Percentiles rank a stretch among this genome's conserved stretches.
phyloP scores from a whole-genome alignment of 2,113 vertebrate genomes.

The Lagopus muta region DNA sequence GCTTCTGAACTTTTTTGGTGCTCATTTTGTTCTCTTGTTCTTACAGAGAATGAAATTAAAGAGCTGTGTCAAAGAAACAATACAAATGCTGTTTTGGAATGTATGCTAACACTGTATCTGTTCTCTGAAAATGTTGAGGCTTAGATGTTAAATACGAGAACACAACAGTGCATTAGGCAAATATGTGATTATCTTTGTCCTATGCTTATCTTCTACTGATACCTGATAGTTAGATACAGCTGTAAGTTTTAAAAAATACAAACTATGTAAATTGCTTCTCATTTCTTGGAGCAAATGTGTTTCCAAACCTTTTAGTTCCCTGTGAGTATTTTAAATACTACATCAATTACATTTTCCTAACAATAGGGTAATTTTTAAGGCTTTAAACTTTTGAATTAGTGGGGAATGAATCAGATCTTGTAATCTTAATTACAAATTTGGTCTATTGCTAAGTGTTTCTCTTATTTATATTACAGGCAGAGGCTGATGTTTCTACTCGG shows the following conservation, averaged over 20 bases:
- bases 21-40: background rate
- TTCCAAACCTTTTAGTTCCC: background rate
- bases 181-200: background rate
- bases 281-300: background rate
- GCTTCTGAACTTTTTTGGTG: background rate
- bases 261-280: background rate
- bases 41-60: background rate
- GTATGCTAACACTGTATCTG: background rate
- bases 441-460: conserved; percentile 4
- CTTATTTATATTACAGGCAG: conserved; percentile 79
- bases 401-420: background rate
- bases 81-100: background rate
- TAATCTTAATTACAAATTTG: background rate
- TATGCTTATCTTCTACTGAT: background rate
- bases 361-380: background rate
- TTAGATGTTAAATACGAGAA: background rate
- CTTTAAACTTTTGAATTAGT: background rate
- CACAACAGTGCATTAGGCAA: background rate
- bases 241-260: background rate
- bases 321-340: background rate
- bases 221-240: background rate
- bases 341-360: background rate
- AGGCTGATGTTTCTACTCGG: conserved; percentile 84
- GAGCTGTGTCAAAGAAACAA: background rate
- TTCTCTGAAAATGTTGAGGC: background rate